A percentile compares a stretch with the other conserved stretches of the same genome.
These are phyloP conservation scores for Dichetophora obliterata DNA, from an alignment of 2,888 invertebrate species.

Conservation along the genomic window DNA sequence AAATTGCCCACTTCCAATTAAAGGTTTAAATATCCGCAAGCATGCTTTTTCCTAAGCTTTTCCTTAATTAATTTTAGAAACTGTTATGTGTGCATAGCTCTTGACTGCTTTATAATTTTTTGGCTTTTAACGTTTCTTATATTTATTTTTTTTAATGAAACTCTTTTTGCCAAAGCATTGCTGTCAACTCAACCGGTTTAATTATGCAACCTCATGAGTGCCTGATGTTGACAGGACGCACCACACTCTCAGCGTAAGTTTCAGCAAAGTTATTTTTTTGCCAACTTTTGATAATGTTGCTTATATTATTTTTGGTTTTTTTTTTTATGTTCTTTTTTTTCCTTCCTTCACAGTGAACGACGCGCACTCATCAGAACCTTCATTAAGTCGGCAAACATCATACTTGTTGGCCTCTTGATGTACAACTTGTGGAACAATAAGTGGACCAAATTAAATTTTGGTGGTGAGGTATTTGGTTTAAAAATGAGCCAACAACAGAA, in stretches of 20 bases:
- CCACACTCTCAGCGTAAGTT: constrained; percentile 45
- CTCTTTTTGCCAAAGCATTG: not conserved
- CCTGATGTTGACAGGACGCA: constrained; percentile 22
- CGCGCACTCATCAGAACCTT: constrained; percentile 60
- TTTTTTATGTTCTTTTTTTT: not conserved
- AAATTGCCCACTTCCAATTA: too few relatives aligned
- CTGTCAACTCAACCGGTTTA: constrained; percentile 3
- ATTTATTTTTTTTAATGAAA: not conserved
- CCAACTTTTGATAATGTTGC: not conserved
- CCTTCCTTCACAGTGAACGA: constrained; percentile 55
- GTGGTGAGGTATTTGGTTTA: constrained; percentile 48
- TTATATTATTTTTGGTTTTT: constrained; percentile 25
- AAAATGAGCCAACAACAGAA: not conserved
- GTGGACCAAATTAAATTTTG: constrained; percentile 67
- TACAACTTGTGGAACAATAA: constrained; percentile 67
- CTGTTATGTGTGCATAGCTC: not conserved
- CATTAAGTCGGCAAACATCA: constrained; percentile 63
- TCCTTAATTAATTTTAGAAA: not conserved
- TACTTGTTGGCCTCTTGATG: constrained; percentile 63
- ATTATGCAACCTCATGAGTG: constrained; percentile 18
- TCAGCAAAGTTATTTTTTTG: constrained; percentile 22
- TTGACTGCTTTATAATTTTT: not conserved
- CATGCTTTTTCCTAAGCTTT: not conserved
- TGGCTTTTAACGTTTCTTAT: not conserved
- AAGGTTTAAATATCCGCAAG: too few relatives aligned